These are phyloP conservation scores for Peromyscus eremicus DNA, from an alignment of 2,797 vertebrate species.

Conservation along the genomic window DNA sequence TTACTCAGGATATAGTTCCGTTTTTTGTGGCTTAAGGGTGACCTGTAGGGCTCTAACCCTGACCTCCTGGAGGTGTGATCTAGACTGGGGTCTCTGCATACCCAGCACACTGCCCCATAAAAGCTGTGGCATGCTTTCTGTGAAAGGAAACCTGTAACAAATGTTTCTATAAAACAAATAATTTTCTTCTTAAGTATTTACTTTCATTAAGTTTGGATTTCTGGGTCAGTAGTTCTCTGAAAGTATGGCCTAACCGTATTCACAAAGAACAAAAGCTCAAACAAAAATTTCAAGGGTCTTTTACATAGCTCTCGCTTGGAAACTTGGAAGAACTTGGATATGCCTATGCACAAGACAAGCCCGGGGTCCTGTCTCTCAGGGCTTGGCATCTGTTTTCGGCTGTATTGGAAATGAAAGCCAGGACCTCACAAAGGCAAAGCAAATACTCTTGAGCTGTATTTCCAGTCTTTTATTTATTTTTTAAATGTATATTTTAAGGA, in stretches of 20 bases:
- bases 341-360: neutral
- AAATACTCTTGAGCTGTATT: neutral
- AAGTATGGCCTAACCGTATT: neutral
- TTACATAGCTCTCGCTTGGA: neutral
- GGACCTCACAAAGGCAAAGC: neutral
- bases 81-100: neutral
- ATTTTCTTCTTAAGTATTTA: constrained; percentile 21
- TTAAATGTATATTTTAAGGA: neutral
- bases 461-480: neutral
- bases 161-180: neutral
- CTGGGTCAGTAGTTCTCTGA: neutral
- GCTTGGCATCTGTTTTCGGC: neutral
- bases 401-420: neutral
- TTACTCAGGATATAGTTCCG: neutral
- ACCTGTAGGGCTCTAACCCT: neutral
- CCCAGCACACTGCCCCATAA: neutral
- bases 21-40: neutral
- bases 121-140: neutral
- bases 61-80: neutral
- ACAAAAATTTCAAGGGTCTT: neutral
- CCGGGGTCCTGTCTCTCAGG: neutral
- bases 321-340: neutral
- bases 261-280: neutral
- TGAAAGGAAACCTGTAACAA: neutral
- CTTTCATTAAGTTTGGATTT: constrained; percentile 1